Conservation (phyloP, 1,140 invertebrate genomes). For the Melitaea cinxia region DNA sequence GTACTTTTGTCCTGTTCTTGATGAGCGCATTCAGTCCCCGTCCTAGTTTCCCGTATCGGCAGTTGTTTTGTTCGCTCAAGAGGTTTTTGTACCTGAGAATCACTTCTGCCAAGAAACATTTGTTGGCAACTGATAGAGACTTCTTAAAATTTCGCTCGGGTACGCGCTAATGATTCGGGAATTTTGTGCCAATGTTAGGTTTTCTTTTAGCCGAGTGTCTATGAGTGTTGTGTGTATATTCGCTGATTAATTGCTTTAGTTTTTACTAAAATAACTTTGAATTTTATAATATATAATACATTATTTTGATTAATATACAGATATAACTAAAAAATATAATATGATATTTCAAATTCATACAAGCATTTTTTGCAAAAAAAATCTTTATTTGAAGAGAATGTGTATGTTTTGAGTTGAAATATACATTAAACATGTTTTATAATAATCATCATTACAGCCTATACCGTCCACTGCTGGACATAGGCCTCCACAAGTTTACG, state of each 20-base stretch:
- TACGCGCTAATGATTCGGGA: background rate
- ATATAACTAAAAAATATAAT: too few species aligned
- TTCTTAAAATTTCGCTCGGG: slow-evolving; percentile 7
- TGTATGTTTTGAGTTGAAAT: too few species aligned
- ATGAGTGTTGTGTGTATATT: background rate
- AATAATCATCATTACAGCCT: too few species aligned
- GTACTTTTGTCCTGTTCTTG: background rate
- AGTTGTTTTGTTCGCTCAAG: slow-evolving; percentile 49
- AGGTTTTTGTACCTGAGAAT: slow-evolving; percentile 50
- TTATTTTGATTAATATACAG: too few species aligned
- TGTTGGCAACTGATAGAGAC: slow-evolving; percentile 6
- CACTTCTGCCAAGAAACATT: slow-evolving; percentile 27
- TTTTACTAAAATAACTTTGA: background rate
- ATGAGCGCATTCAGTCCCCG: slow-evolving; percentile 18
- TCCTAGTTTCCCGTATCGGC: slow-evolving; percentile 46
- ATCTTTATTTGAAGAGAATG: too few species aligned
- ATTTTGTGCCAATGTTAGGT: background rate
- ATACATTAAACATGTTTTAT: too few species aligned
- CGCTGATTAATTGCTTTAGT: background rate
- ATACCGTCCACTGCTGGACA: too few species aligned
- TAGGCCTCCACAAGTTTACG: too few species aligned
- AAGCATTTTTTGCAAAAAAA: too few species aligned
- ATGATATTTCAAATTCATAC: too few species aligned
- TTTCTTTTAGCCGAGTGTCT: background rate
- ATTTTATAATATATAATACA: too few species aligned